These are phyloP conservation scores for Morelia viridis DNA, from an alignment of 2,797 vertebrate species.

Conservation along the genomic window DNA sequence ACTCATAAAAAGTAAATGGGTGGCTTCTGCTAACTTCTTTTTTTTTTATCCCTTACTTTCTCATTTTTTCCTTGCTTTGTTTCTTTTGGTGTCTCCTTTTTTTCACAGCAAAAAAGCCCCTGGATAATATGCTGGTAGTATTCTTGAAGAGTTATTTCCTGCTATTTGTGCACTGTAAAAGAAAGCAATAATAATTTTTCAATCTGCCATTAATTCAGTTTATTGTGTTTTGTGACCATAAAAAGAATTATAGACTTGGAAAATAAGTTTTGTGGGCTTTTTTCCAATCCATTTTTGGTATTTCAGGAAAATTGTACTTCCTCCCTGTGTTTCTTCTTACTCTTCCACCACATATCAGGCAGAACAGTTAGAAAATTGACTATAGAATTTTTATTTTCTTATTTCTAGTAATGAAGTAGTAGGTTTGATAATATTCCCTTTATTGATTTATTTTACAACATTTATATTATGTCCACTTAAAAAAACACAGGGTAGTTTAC, in stretches of 20 bases:
- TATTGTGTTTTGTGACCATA: constrained; percentile 50
- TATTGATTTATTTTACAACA: not conserved
- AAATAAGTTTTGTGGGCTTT: constrained; percentile 33
- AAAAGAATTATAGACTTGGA: constrained; percentile 38
- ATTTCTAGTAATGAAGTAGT: constrained; percentile 25
- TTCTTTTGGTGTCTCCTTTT: constrained; percentile 18
- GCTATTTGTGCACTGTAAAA: constrained; percentile 8
- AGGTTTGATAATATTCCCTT: not conserved
- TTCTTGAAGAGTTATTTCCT: constrained; percentile 27
- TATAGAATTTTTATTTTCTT: constrained; percentile 43
- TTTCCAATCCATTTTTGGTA: constrained; percentile 36
- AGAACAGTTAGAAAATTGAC: constrained; percentile 28
- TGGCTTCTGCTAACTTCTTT: not conserved
- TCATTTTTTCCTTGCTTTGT: not conserved
- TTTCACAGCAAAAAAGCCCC: not conserved
- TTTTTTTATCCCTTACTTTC: not conserved
- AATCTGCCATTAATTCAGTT: constrained; percentile 59
- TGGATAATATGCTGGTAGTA: constrained; percentile 24
- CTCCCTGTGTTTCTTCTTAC: constrained; percentile 17
- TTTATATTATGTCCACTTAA: not conserved
- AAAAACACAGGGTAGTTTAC: not conserved
- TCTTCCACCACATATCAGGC: not conserved
- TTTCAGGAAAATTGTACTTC: constrained; percentile 30
- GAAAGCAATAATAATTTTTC: constrained; percentile 38
- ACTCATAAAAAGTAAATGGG: not conserved